Evolutionary conservation across 2,888 invertebrate species (phyloP), one percentile per base, ranked within the genome.

Genomic region (Merodon equestris): DNA sequence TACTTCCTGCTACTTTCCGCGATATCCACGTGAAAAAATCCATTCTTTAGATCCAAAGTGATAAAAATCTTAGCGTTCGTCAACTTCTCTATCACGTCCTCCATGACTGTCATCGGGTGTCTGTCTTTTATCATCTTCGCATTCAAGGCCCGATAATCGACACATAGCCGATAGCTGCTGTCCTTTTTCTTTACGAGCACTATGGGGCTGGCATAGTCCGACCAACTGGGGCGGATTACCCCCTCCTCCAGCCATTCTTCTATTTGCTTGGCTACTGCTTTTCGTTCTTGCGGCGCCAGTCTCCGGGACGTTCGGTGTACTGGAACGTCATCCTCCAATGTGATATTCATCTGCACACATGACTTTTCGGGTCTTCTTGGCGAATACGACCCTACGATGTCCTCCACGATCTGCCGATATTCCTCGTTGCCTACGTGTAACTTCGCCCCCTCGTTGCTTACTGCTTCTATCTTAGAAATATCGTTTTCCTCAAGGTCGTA

Each of bases 151-250:
- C 60, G 14, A 67, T 85, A 89, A 38, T 85, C 84, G 4, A 84
- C 68, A 17, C 84, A 83, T 13, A 84, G 53, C 45, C 84, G 79
- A 13, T 81, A 48, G 17, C 68, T 71, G 4, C 81, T 82, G 40
- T 82, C 76, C 63, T 83, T 83, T 53, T 84, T 85, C 18, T 74
- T 82, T 0, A 83, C 84, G 2, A 85, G 40, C 13, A 84, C 75
- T n/a, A 85, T 73, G 0, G 84, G 84, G 56, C 85, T 84, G 3
- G 83, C 77, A 57, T 82, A 85, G 3, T 82, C 66, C 0, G 84
- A 84, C 40, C 5, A 63, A 40, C 66, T 77, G 17, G 12, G 19
- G 9, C 45, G 18, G 5, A 83, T 73, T 38, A 81, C 81, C 5
- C 81, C 60, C 44, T 81, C 61, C 15, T 66, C 34, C 1, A 68